Base-by-base conservation (phyloP, 2,888 invertebrate species). In the Lasioglossum pauxillum region DNA sequence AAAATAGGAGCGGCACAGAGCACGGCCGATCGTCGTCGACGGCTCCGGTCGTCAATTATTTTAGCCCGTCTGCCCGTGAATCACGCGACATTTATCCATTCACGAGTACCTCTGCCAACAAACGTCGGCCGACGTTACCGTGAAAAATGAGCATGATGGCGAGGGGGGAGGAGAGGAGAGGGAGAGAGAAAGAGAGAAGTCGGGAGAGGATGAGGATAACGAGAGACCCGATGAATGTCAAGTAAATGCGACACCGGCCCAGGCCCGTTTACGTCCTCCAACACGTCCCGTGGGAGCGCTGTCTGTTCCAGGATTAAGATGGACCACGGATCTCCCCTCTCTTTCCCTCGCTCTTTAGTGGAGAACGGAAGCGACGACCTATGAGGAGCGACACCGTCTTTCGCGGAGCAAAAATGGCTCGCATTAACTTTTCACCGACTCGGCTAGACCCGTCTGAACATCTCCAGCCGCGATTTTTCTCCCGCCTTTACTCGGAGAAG, bases 221-320 rank as follows among this genome's bases (percentile, higher is more conserved):
- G 86, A 90, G 83, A 83, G 79, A 75, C 57, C 64, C 83, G 81
- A 85, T 82, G 85, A 87, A 89, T 90, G 89, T 91, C 88, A 89
- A 75, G 83, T 83, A 83, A 90, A 91, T 86, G 85, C 78, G 79
- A 90, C 84, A 76, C 53, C 64, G 19, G 10, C 75, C 53, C 71
- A 49, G 38, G 31, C n/a, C 19, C 82, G 69, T 80, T 84, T 85
- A 78, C 77, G 80, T 57, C 80, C 57, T 73, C 64, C 67, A 53
- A 79, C 81, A 46, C 71, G 78, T 83, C 86, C 90, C 75, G 72
- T 8, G 64, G 82, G 80, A 85, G 74, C 71, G 19, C 57, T 74
- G 75, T 83, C 86, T 71, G 35, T 71, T 64, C 16, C 57, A 57
- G 49, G 67, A 64, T 78, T 74, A 75, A 75, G 57, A 74, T 57